These are phyloP conservation scores for Cheilosia urbana DNA, from an alignment of 2,888 invertebrate species.

Conservation along the genomic window DNA sequence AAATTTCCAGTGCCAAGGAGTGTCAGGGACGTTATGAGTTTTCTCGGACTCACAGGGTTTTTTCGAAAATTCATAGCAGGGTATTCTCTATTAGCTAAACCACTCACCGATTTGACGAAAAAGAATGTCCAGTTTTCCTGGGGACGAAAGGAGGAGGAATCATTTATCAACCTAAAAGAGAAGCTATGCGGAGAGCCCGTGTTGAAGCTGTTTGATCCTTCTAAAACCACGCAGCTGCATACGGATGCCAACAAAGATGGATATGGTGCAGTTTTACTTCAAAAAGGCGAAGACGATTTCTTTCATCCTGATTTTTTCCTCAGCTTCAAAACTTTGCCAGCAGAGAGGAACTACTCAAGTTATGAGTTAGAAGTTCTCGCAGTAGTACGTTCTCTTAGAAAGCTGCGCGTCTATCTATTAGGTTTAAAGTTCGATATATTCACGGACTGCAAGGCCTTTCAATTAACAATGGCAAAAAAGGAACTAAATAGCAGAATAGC, in stretches of 20 bases:
- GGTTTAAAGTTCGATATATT: not conserved
- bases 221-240: not conserved
- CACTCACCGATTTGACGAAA: slow-evolving; percentile 17
- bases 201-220: slow-evolving; percentile 2
- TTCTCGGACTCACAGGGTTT: slow-evolving; percentile 61
- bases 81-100: slow-evolving; percentile 19
- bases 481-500: slow-evolving; percentile 59
- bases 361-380: slow-evolving; percentile 75
- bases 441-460: not conserved
- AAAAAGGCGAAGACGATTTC: slow-evolving; percentile 37
- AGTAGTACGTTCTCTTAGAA: slow-evolving; percentile 8
- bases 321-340: slow-evolving; percentile 6
- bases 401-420: not conserved
- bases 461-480: slow-evolving; percentile 6
- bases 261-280: slow-evolving; percentile 8
- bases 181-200: not conserved
- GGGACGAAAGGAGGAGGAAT: not conserved
- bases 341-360: slow-evolving; percentile 39
- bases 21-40: slow-evolving; percentile 47
- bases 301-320: slow-evolving; percentile 16
- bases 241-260: slow-evolving; percentile 11
- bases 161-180: slow-evolving; percentile 8
- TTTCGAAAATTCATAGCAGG: slow-evolving; percentile 49
- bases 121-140: slow-evolving; percentile 13
- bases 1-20: slow-evolving; percentile 31